Evolutionary conservation across 2,888 invertebrate genomes (phyloP).

Genomic region (Synanthedon myopaeformis): DNA sequence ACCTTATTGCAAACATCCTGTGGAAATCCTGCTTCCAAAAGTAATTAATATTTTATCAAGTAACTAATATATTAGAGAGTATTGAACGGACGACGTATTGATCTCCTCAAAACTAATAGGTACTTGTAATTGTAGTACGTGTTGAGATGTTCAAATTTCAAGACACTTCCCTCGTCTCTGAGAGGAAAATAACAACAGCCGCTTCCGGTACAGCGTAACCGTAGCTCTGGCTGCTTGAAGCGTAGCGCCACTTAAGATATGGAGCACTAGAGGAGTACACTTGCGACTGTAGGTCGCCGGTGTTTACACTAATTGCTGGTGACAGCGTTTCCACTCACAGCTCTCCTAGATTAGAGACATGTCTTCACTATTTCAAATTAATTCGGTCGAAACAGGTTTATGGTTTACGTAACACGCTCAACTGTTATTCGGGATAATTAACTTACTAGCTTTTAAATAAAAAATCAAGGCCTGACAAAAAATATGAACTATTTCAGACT

Average conservation of each 20-base stretch:
- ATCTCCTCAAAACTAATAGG: too few relatives aligned
- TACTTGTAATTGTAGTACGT: too few relatives aligned
- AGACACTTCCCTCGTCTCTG: neutral
- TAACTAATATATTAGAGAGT: too few relatives aligned
- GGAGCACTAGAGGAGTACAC: constrained; percentile 22
- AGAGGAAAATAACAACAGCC: neutral
- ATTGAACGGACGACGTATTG: too few relatives aligned
- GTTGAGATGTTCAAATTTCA: neutral
- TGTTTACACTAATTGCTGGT: constrained; percentile 58
- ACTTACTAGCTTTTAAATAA: too few relatives aligned
- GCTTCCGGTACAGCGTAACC: neutral
- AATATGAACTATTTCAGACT: too few relatives aligned
- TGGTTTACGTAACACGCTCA: too few relatives aligned
- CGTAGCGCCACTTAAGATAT: neutral
- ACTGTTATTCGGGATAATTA: too few relatives aligned
- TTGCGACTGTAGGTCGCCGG: constrained; percentile 40
- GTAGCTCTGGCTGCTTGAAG: neutral
- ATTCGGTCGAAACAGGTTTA: neutral
- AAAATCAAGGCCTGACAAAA: too few relatives aligned
- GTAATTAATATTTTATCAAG: too few relatives aligned
- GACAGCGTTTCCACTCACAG: constrained; percentile 33
- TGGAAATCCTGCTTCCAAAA: too few relatives aligned
- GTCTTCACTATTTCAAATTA: neutral
- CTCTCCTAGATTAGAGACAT: neutral
- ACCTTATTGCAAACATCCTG: too few relatives aligned